Base-by-base conservation (phyloP, 1,140 invertebrate species). In the Dendroctonus ponderosae region DNA sequence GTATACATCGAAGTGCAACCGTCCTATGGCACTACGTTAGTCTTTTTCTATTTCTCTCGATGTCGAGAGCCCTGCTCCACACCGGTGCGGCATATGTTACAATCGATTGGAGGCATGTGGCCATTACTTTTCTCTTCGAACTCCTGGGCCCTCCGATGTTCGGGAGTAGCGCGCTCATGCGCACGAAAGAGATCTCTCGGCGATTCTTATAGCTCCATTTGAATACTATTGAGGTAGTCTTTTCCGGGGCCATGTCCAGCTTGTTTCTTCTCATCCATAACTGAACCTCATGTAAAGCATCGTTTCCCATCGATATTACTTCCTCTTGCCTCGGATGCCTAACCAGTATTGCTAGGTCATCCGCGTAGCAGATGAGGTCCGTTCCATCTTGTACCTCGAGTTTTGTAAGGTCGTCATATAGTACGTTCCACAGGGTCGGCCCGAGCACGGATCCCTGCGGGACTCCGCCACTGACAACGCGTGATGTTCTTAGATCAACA, bases 201-300 rank as follows among this genome's bases (percentile, higher is more conserved):
- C 56, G 6, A 7, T n/a, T 7, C 4, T 50, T 5, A 3, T 50
- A 38, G 6, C 44, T 37, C 15, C 58, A 14, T 9, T 37, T 14
- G 11, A 49, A 7, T 6, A 38, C 40, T 3, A 61, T 12, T 6
- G 11, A 5, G 9, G 44, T 46, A 5, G 57, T 41, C 14, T 68
- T 68, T 43, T 57, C 50, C 5, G 60, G 41, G 6, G 66, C 66
- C 9, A 68, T 2, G 5, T 56, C 43, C 7, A 62, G 43, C 44
- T 26, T 7, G 38, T 57, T 0, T 12, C 9, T 12, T 12, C 7
- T 37, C 53, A 62, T 62, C 59, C 60, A 62, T 5, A n/a, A 7
- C 7, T 44, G 6, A 7, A 14, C 15, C 12, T 7, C 8, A 8
- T 12, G 11, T 2, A 42, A 43, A 11, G 56, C 42, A 11, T 12